These are phyloP conservation scores for Dryoscopus gambensis DNA, from an alignment of 2,113 vertebrate species.

Conservation along the genomic window DNA sequence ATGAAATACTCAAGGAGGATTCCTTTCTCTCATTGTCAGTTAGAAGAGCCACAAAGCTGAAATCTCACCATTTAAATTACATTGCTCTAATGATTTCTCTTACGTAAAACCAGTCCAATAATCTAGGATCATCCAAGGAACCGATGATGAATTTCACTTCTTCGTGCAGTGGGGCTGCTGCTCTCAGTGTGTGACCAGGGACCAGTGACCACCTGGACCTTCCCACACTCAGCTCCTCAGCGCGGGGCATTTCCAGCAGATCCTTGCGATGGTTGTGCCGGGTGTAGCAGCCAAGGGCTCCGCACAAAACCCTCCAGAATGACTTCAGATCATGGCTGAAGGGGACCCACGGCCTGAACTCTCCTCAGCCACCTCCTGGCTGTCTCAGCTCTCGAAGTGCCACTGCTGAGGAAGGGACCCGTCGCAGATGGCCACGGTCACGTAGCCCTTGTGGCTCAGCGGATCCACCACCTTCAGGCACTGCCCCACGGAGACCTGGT, in stretches of 20 bases:
- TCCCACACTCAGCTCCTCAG: background rate
- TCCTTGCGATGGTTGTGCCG: background rate
- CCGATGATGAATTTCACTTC: background rate
- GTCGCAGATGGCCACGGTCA: conserved; percentile 92
- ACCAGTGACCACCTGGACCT: background rate
- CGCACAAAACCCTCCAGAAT: background rate
- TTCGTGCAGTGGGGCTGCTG: background rate
- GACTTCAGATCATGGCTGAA: background rate
- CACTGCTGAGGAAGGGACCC: conserved; percentile 85
- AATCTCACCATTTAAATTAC: conserved; percentile 17
- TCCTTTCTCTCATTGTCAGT: background rate
- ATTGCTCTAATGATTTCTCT: conserved; percentile 13
- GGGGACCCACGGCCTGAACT: background rate
- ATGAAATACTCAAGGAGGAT: background rate
- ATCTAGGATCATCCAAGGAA: background rate
- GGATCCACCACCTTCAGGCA: conserved; percentile 82
- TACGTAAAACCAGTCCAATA: background rate
- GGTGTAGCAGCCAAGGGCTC: background rate
- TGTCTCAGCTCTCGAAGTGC: conserved; percentile 79
- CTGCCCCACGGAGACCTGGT: conserved; percentile 95
- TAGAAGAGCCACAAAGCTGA: background rate
- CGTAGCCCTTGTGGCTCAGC: conserved; percentile 78
- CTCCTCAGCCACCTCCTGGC: background rate
- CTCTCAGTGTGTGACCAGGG: background rate
- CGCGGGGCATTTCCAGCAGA: background rate